Percentiles rank a stretch among this genome's conserved stretches.
Evolutionary conservation across 2,888 invertebrate genomes (phyloP).

Genomic region (Synergus umbraculus): DNA sequence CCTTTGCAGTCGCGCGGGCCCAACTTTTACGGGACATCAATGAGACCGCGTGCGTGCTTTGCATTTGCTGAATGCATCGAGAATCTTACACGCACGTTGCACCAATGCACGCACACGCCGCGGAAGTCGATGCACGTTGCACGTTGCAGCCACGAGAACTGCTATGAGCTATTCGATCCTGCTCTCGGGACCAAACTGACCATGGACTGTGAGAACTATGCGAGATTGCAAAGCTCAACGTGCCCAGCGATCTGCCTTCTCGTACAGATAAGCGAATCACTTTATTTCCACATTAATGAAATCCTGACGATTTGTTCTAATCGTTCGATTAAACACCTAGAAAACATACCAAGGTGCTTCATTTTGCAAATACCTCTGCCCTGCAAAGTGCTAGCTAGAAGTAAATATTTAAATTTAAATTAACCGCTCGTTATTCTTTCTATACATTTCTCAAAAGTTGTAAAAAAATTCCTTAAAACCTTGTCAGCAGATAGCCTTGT

Average conservation of each 20-base stretch:
- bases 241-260: conserved; percentile 29
- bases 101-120: conserved; percentile 38
- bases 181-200: conserved; percentile 36
- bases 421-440: too few relatives aligned
- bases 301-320: conserved; percentile 32
- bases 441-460: too few relatives aligned
- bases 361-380: background rate
- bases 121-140: conserved; percentile 28
- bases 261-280: conserved; percentile 38
- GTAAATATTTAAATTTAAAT: background rate
- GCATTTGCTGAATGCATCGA: conserved; percentile 58
- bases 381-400: background rate
- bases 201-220: conserved; percentile 40
- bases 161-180: conserved; percentile 34
- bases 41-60: conserved; percentile 61
- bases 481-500: background rate
- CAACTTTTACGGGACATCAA: conserved; percentile 60
- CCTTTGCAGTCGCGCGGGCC: conserved; percentile 57
- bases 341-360: background rate
- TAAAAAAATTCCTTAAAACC: background rate
- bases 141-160: background rate
- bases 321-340: conserved; percentile 34
- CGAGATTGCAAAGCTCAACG: conserved; percentile 28
- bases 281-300: conserved; percentile 39
- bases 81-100: conserved; percentile 41